These are phyloP conservation scores for Dasysyrphus albostriatus DNA, from an alignment of 2,888 invertebrate genomes.

Conservation along the genomic window DNA sequence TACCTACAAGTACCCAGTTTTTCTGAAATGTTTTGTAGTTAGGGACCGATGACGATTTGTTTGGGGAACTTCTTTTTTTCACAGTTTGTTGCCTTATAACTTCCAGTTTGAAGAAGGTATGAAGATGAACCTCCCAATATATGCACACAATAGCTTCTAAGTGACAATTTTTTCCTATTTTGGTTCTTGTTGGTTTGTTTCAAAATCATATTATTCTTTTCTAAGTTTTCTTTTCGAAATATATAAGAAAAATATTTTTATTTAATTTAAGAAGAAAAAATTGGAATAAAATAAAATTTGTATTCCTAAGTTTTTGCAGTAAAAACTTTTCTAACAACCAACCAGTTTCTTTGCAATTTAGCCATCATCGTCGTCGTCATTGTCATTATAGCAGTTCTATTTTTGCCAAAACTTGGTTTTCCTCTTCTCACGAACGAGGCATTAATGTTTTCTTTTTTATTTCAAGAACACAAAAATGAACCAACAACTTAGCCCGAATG, in stretches of 20 bases:
- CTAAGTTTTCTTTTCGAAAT: not conserved
- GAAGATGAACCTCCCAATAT: no score
- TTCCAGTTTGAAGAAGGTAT: no score
- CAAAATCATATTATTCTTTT: not conserved
- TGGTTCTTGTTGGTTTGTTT: no score
- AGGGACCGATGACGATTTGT: no score
- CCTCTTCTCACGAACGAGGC: not conserved
- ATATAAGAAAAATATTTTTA: not conserved
- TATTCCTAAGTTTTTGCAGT: not conserved
- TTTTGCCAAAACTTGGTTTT: not conserved
- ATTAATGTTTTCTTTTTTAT: not conserved
- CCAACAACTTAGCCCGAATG: slow-evolving; percentile 2
- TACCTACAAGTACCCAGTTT: no score
- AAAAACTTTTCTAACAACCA: slow-evolving; percentile 3
- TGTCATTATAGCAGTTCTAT: not conserved
- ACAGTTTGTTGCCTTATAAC: no score
- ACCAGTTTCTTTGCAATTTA: slow-evolving; percentile 14
- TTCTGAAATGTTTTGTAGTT: no score
- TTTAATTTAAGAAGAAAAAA: not conserved
- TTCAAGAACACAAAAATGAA: not conserved
- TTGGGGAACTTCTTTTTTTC: no score
- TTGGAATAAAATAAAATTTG: slow-evolving; percentile 8
- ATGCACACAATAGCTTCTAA: no score
- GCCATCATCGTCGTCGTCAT: not conserved
- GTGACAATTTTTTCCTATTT: no score